A percentile compares a stretch with the other conserved stretches of the same genome.
Conservation (phyloP, 2,888 invertebrate species). For the Parasteatoda lunata region DNA sequence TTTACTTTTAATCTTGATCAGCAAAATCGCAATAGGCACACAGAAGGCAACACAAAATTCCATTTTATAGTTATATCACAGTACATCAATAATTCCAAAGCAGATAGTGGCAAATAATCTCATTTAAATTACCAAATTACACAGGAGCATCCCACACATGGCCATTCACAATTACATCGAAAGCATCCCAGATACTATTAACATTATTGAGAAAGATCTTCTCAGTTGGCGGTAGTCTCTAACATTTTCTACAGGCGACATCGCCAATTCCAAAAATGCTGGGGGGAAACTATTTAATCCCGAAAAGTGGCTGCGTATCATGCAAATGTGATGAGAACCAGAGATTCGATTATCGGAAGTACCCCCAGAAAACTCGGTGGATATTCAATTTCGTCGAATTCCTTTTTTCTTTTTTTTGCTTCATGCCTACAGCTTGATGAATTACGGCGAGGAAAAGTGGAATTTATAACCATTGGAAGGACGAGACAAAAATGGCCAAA, state of each 20-base stretch:
- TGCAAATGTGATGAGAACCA: constrained; percentile 60
- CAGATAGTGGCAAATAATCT: constrained; percentile 2
- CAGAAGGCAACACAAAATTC: no score
- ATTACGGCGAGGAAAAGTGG: not conserved
- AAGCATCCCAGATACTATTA: constrained; percentile 16
- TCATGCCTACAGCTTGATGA: not conserved
- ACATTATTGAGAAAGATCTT: constrained; percentile 12
- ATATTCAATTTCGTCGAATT: not conserved
- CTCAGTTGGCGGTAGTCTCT: not conserved
- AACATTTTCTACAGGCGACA: not conserved
- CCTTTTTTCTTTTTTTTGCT: not conserved
- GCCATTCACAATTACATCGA: constrained; percentile 20
- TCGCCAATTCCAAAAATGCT: constrained; percentile 17
- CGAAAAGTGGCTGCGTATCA: constrained; percentile 51
- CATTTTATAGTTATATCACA: not conserved
- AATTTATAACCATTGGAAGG: not conserved
- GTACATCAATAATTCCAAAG: not conserved
- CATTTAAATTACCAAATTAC: constrained; percentile 15
- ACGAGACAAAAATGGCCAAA: not conserved
- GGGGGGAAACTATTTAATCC: constrained; percentile 42
- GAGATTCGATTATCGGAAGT: constrained; percentile 61
- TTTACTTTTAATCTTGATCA: not conserved
- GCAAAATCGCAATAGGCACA: not conserved
- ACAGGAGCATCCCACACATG: not conserved
- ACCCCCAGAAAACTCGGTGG: not conserved